Conservation (phyloP, 2,888 invertebrate genomes). For the Bruchidius siliquastri region DNA sequence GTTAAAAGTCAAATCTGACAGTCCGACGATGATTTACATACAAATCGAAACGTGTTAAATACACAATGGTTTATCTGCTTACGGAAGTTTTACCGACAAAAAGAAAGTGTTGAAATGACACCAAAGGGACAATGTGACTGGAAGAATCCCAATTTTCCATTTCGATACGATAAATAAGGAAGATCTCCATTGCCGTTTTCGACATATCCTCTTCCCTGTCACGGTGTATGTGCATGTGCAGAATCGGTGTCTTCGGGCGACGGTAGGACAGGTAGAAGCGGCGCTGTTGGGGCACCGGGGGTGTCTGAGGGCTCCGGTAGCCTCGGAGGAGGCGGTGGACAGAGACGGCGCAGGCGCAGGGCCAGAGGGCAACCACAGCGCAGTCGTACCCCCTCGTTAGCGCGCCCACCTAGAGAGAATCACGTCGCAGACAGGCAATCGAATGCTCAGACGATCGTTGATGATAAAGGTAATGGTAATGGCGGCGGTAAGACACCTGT, state of each 20-base stretch:
- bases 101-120: no score
- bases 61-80: no score
- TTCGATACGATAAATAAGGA: no score
- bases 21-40: no score
- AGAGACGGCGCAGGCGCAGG: slow-evolving; percentile 41
- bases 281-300: not conserved
- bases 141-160: no score
- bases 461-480: not conserved
- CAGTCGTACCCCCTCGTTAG: slow-evolving; percentile 43
- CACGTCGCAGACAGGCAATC: not conserved
- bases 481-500: not conserved
- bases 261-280: slow-evolving; percentile 8
- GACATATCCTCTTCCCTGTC: not conserved
- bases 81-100: no score
- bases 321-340: slow-evolving; percentile 33
- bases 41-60: no score
- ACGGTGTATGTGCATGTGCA: slow-evolving; percentile 32
- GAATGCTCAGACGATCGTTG: not conserved
- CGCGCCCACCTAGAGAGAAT: not conserved
- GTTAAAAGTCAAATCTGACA: no score
- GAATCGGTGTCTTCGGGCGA: slow-evolving; percentile 60
- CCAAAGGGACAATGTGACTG: no score
- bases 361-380: slow-evolving; percentile 29
- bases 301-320: not conserved
- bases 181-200: no score